Percentiles rank a stretch among this genome's conserved stretches.
Conservation (phyloP, 1,140 invertebrate species). For the Lepidurus arcticus region DNA sequence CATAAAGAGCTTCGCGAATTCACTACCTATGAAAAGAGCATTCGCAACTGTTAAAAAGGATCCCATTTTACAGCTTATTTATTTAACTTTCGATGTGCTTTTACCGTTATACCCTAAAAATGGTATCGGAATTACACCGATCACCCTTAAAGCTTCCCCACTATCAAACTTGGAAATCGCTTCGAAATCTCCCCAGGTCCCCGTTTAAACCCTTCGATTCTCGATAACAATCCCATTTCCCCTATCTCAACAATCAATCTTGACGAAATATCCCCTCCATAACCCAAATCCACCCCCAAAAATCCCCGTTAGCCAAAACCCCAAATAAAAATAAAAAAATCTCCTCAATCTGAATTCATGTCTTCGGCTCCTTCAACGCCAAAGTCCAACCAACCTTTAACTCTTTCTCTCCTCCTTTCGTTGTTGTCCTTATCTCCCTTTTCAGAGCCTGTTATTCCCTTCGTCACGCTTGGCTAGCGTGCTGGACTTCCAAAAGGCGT, state of each 20-base stretch:
- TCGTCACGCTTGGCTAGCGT: constrained; percentile 17
- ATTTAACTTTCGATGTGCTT: too few species aligned
- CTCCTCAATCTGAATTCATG: background rate
- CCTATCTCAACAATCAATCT: constrained; percentile 11
- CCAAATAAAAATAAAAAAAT: constrained; percentile 25
- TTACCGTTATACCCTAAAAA: too few species aligned
- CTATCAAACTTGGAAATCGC: background rate
- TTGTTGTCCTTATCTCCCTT: background rate
- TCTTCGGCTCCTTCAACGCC: background rate
- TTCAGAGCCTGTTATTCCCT: background rate
- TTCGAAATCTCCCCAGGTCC: background rate
- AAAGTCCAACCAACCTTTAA: background rate
- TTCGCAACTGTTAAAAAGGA: too few species aligned
- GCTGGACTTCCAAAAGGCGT: background rate
- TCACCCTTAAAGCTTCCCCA: background rate
- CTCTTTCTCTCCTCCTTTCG: background rate
- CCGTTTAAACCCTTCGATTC: background rate
- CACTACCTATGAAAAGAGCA: too few species aligned
- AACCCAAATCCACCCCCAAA: background rate
- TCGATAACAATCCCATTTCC: constrained; percentile 1
- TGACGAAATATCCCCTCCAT: background rate
- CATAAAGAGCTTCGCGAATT: too few species aligned
- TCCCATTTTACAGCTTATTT: too few species aligned
- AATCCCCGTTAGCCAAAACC: background rate
- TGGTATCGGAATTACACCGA: background rate